Percentiles rank a stretch among this genome's conserved stretches.
Conservation (phyloP, 2,797 vertebrate genomes). For the Discoglossus pictus region DNA sequence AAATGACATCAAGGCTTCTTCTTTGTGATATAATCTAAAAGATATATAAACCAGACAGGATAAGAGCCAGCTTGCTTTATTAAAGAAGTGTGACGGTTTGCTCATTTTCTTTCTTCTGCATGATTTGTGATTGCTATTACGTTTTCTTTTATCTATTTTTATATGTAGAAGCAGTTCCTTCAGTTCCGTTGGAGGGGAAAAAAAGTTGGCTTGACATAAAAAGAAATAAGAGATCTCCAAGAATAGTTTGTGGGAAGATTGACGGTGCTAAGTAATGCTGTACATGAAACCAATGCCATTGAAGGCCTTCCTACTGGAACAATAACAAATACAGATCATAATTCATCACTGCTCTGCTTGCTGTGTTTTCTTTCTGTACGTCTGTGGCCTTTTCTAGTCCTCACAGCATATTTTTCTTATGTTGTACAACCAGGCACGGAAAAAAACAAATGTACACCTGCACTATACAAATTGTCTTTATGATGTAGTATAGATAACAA, state of each 20-base stretch:
- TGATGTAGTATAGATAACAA: no score
- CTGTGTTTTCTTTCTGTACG: background rate
- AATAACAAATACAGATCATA: constrained; percentile 2
- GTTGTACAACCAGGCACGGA: background rate
- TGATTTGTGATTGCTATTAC: constrained; percentile 45
- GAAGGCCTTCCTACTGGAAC: constrained; percentile 30
- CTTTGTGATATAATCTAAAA: no score
- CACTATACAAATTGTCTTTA: background rate
- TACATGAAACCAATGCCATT: constrained; percentile 14
- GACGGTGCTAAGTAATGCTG: constrained; percentile 23
- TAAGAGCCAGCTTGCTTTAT: constrained; percentile 27
- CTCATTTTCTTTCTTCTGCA: constrained; percentile 38
- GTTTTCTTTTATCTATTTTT: constrained; percentile 50
- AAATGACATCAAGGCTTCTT: no score
- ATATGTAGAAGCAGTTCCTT: constrained; percentile 40
- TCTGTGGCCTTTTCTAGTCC: background rate
- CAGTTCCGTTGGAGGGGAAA: constrained; percentile 36
- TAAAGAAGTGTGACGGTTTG: constrained; percentile 42
- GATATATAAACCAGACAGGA: constrained; percentile 18
- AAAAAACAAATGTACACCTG: constrained; percentile 16
- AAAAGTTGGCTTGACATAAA: constrained; percentile 48
- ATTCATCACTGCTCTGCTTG: background rate
- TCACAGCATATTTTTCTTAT: background rate
- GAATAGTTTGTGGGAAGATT: constrained; percentile 45
- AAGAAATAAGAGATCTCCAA: constrained; percentile 43